Conservation (phyloP, 2,113 vertebrate genomes). For the Jaculus jaculus region DNA sequence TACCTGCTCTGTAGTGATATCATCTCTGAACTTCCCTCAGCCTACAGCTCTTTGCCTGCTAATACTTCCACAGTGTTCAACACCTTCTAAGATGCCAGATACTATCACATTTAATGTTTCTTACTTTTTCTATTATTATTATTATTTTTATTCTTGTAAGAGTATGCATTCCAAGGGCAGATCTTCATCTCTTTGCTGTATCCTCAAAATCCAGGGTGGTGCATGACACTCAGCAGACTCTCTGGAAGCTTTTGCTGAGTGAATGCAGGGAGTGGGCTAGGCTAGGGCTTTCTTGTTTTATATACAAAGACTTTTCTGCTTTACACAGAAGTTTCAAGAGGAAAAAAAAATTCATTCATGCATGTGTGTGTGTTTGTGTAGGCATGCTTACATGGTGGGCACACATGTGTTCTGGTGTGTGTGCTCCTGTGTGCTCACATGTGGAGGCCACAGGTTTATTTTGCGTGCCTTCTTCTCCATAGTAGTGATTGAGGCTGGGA, state of each 20-base stretch:
- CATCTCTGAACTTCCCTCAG: not conserved
- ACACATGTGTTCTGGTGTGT: too few species aligned
- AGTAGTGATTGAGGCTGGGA: too few species aligned
- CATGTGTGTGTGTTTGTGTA: too few species aligned
- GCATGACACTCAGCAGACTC: fast-evolving
- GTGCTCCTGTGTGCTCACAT: too few species aligned
- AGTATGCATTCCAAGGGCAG: not conserved
- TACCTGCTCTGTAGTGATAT: not conserved
- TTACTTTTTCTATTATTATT: not conserved
- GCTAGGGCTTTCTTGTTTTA: not conserved
- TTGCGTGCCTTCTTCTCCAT: too few species aligned
- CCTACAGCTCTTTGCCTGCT: not conserved
- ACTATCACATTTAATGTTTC: not conserved
- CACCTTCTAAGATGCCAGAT: not conserved
- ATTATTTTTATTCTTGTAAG: not conserved
- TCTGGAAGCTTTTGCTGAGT: not conserved
- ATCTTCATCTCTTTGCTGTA: not conserved
- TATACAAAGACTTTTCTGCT: not conserved
- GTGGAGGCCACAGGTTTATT: too few species aligned
- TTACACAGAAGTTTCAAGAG: not conserved
- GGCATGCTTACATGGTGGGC: not conserved
- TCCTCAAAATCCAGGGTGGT: not conserved
- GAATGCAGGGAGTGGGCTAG: not conserved
- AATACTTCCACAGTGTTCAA: not conserved
- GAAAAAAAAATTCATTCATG: too few species aligned